These are phyloP conservation scores for Anastrepha obliqua DNA, from an alignment of 1,140 invertebrate genomes.

Conservation along the genomic window DNA sequence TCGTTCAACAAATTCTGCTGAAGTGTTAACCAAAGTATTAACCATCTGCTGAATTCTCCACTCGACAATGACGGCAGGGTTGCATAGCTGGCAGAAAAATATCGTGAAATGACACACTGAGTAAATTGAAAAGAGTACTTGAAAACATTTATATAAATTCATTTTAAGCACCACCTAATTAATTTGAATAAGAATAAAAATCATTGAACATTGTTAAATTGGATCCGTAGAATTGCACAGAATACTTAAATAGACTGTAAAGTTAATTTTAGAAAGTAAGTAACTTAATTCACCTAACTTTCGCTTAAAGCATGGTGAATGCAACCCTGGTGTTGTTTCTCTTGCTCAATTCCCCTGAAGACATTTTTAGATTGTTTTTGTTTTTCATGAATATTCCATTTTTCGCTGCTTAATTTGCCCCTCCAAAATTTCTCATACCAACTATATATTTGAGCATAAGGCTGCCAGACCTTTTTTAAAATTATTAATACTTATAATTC, in stretches of 20 bases:
- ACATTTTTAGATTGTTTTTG: background rate
- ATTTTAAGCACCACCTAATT: too few species aligned
- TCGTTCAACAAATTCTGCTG: too few species aligned
- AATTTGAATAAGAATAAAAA: too few species aligned
- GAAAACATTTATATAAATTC: too few species aligned
- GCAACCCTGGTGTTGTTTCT: background rate
- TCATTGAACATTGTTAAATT: too few species aligned
- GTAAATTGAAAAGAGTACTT: too few species aligned
- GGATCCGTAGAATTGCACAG: too few species aligned
- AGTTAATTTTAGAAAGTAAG: too few species aligned
- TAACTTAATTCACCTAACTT: too few species aligned
- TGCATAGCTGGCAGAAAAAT: background rate
- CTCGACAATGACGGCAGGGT: background rate
- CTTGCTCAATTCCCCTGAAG: background rate
- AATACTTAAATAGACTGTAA: too few species aligned
- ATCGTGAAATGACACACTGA: background rate
- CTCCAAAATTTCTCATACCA: background rate
- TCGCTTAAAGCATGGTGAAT: background rate
- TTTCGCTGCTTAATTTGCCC: background rate
- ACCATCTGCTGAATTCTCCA: background rate
- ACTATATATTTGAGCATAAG: background rate
- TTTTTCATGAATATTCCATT: slow-evolving; percentile 6
- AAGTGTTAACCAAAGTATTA: too few species aligned
- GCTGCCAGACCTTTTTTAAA: background rate
- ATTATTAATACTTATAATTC: too few species aligned